Evolutionary conservation across 1,140 invertebrate genomes (phyloP).

Genomic region (Sycobia sp.): DNA sequence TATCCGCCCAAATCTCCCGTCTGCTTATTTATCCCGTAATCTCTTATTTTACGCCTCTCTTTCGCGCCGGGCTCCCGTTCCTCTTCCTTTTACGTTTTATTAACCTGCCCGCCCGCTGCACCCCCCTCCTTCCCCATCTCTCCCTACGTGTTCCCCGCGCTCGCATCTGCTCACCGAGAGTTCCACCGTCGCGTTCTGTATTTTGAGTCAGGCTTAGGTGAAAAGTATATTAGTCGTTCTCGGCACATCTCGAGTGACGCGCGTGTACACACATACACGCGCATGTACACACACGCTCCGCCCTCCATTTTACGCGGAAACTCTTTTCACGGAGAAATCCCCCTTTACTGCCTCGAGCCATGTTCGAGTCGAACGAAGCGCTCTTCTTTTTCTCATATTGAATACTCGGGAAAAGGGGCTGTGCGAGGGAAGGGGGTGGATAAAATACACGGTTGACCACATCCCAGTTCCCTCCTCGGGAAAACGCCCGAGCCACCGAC

Average conservation of each 20-base stretch:
- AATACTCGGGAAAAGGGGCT: slow-evolving; percentile 1
- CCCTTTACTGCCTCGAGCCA: no score
- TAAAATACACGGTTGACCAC: slow-evolving; percentile 16
- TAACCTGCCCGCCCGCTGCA: slow-evolving; percentile 18
- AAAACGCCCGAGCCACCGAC: background rate
- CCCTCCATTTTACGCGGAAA: no score
- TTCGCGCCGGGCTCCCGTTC: background rate
- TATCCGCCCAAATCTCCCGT: background rate
- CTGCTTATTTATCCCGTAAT: slow-evolving; percentile 30
- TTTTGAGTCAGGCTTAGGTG: no score
- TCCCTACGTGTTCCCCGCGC: no score
- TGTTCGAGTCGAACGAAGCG: background rate
- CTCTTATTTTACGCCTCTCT: slow-evolving; percentile 16
- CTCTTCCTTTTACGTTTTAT: slow-evolving; percentile 17
- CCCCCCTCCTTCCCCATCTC: no score
- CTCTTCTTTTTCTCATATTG: background rate
- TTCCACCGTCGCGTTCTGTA: no score
- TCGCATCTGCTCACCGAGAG: no score
- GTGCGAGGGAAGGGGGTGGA: slow-evolving; percentile 7
- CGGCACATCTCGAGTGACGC: background rate
- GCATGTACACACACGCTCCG: background rate
- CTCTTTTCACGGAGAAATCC: no score
- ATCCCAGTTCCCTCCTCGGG: background rate
- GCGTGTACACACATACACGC: background rate
- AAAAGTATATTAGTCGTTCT: no score